phyloP scores from a whole-genome alignment of 2,113 vertebrate genomes.

The Tragulus kanchil region DNA sequence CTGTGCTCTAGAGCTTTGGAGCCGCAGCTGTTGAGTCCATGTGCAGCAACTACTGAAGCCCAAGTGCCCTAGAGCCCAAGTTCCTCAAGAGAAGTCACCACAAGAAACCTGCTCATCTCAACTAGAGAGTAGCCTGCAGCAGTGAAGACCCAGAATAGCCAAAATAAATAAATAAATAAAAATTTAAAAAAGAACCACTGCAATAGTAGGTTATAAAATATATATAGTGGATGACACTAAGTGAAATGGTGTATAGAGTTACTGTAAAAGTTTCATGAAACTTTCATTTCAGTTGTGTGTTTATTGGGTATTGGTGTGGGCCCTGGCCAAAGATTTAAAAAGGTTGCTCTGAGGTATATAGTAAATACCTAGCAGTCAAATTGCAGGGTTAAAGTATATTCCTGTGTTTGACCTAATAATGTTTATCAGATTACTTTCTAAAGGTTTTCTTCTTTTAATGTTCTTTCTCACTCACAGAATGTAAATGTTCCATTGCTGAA shows the following conservation, averaged over 20 bases:
- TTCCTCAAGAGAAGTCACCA: too few relatives aligned
- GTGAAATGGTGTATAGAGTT: background rate
- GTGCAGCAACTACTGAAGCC: too few relatives aligned
- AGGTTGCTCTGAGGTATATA: background rate
- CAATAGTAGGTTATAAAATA: background rate
- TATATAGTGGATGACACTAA: background rate
- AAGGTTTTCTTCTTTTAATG: background rate
- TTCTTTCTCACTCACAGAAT: background rate
- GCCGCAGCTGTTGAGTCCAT: too few relatives aligned
- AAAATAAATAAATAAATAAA: too few relatives aligned
- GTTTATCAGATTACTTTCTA: background rate
- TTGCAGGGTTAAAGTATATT: background rate
- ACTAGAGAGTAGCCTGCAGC: too few relatives aligned
- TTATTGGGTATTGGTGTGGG: background rate
- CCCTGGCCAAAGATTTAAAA: constrained; percentile 26
- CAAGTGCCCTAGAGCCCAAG: too few relatives aligned
- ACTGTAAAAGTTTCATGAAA: background rate
- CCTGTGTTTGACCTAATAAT: background rate
- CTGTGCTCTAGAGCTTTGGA: too few relatives aligned
- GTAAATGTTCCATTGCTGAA: background rate
- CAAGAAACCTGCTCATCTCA: too few relatives aligned
- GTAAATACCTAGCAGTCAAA: background rate
- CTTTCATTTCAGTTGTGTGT: background rate
- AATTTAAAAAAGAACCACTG: background rate
- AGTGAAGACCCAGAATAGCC: too few relatives aligned